These are phyloP conservation scores for Orchesella flavescens DNA, from an alignment of 2,888 invertebrate species.

Conservation along the genomic window DNA sequence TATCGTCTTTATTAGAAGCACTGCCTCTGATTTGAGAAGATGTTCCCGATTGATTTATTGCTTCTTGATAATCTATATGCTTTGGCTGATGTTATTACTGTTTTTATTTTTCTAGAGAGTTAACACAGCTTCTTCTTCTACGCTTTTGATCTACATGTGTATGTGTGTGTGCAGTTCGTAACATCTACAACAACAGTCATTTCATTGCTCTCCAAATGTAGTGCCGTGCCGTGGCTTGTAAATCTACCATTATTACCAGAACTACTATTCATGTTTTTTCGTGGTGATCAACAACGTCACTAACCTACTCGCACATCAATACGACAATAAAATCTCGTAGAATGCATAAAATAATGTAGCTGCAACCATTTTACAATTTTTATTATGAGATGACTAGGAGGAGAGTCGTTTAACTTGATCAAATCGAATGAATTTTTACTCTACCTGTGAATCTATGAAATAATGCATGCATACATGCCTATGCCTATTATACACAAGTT, in stretches of 20 bases:
- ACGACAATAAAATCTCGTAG: conserved; percentile 17
- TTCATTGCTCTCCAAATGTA: no score
- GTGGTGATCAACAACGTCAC: conserved; percentile 1
- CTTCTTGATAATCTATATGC: conserved; percentile 50
- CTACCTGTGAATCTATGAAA: no score
- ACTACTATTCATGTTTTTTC: conserved; percentile 24
- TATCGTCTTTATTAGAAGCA: conserved; percentile 57
- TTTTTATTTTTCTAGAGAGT: background rate
- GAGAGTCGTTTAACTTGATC: no score
- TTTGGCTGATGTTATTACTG: conserved; percentile 38
- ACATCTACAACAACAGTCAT: conserved; percentile 42
- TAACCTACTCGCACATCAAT: background rate
- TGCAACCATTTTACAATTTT: no score
- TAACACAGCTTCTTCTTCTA: background rate
- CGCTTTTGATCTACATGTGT: conserved; percentile 47
- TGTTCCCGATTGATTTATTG: conserved; percentile 60
- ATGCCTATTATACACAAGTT: no score
- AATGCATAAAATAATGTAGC: background rate
- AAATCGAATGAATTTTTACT: no score
- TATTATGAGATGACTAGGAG: no score
- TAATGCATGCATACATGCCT: no score
- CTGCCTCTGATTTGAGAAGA: conserved; percentile 50
- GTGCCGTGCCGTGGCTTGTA: no score
- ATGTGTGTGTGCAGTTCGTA: background rate
- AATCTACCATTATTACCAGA: background rate